phyloP scores from a whole-genome alignment of 2,113 vertebrate genomes.

The Corydoras maculifer region DNA sequence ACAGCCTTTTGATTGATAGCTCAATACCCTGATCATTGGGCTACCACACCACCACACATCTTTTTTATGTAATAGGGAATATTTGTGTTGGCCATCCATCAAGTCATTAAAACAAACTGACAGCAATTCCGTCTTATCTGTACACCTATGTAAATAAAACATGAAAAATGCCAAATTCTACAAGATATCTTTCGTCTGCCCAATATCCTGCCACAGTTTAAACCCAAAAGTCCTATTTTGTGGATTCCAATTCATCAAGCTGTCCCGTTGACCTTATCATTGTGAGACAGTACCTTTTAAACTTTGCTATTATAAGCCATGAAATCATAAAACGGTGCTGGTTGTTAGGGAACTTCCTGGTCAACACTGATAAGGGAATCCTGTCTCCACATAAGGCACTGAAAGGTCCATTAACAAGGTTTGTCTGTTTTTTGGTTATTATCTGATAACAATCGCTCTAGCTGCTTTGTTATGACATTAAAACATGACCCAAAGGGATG shows the following conservation, averaged over 20 bases:
- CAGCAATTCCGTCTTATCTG: too few species aligned
- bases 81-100: too few species aligned
- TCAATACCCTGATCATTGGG: too few species aligned
- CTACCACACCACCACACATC: too few species aligned
- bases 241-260: neutral
- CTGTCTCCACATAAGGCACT: neutral
- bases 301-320: slow-evolving; percentile 2
- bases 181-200: too few species aligned
- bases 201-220: neutral
- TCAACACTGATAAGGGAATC: slow-evolving; percentile 30
- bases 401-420: slow-evolving; percentile 13
- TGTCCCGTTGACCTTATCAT: slow-evolving; percentile 22
- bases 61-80: neutral
- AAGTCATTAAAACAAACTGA: too few species aligned
- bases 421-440: slow-evolving; percentile 19
- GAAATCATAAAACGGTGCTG: slow-evolving; percentile 12
- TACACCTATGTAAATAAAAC: too few species aligned
- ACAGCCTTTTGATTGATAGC: too few species aligned
- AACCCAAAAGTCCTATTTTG: neutral
- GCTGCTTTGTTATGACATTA: neutral
- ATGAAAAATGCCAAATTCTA: too few species aligned
- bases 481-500: neutral
- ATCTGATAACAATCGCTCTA: neutral
- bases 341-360: slow-evolving; percentile 23
- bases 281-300: slow-evolving; percentile 1